Conservation (phyloP, 2,113 vertebrate species). For the Centropristis striata region DNA sequence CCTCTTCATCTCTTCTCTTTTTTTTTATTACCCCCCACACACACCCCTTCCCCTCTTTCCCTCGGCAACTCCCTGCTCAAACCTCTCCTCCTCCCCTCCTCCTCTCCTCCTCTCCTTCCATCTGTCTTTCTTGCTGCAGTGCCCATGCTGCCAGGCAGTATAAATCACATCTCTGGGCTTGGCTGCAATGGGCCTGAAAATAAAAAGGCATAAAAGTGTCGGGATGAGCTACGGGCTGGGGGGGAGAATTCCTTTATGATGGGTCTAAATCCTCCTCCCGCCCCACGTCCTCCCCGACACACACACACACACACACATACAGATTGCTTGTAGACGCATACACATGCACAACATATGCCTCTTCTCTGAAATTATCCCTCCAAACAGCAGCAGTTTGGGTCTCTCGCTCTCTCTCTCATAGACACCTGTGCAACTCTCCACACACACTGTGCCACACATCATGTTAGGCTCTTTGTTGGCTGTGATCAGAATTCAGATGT, state of each 20-base stretch:
- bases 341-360: conserved; percentile 59
- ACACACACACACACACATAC: conserved; percentile 31
- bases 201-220: conserved; percentile 87
- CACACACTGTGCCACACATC: conserved; percentile 49
- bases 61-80: conserved; percentile 61
- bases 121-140: conserved; percentile 84
- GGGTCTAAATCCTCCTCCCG: conserved; percentile 83
- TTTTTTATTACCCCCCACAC: conserved; percentile 48
- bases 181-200: conserved; percentile 86
- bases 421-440: conserved; percentile 59
- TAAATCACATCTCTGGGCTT: conserved; percentile 85
- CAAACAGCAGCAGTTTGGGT: conserved; percentile 58
- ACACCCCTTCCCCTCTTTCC: conserved; percentile 52
- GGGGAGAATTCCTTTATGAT: conserved; percentile 86
- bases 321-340: conserved; percentile 54
- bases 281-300: conserved; percentile 50
- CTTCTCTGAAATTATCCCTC: conserved; percentile 58
- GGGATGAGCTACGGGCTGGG: conserved; percentile 84
- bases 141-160: conserved; percentile 85
- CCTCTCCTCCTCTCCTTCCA: conserved; percentile 68
- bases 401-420: conserved; percentile 23
- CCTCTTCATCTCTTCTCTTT: conserved; percentile 59
- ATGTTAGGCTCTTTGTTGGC: conserved; percentile 57
- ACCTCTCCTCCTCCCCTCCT: conserved; percentile 38
- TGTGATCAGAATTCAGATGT: conserved; percentile 73